Evolutionary conservation across 2,797 vertebrate genomes (phyloP).

Genomic region (Orestias chungarensis): DNA sequence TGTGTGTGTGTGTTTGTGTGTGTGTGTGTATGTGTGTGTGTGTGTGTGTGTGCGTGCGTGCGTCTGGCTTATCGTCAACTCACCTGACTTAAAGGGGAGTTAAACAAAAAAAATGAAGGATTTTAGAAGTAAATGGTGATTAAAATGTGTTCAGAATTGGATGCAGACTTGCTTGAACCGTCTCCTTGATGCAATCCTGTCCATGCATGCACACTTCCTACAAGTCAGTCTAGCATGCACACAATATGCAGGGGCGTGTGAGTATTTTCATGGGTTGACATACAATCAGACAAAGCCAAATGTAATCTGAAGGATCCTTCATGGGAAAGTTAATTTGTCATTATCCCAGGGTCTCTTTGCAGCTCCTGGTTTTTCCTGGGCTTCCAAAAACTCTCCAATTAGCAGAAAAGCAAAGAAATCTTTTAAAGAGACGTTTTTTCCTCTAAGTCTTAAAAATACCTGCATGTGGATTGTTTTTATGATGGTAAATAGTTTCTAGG

Average conservation of each 20-base stretch:
- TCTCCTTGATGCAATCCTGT: constrained; percentile 42
- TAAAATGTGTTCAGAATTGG: not conserved
- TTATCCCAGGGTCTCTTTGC: constrained; percentile 36
- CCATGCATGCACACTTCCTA: constrained; percentile 54
- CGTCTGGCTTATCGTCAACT: constrained; percentile 21
- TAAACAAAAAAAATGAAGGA: not conserved
- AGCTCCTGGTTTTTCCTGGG: not conserved
- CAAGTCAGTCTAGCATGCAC: constrained; percentile 25
- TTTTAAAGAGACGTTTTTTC: not conserved
- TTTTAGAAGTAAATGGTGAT: constrained; percentile 2
- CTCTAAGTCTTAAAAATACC: not conserved
- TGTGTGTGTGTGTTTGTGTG: constrained; percentile 19
- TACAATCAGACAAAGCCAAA: constrained; percentile 8
- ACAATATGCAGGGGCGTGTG: constrained; percentile 5
- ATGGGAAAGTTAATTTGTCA: constrained; percentile 30
- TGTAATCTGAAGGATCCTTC: constrained; percentile 19
- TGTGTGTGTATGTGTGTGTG: constrained; percentile 16
- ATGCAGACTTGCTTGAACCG: constrained; percentile 9
- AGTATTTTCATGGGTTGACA: constrained; percentile 25
- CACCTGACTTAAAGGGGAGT: not conserved
- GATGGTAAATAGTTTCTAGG: constrained; percentile 2
- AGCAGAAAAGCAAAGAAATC: not conserved
- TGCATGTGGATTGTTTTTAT: not conserved
- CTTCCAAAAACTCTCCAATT: not conserved
- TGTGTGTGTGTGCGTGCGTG: constrained; percentile 8